These are phyloP conservation scores for Corythoichthys haematopterus DNA, from an alignment of 2,113 vertebrate species.

Conservation along the genomic window DNA sequence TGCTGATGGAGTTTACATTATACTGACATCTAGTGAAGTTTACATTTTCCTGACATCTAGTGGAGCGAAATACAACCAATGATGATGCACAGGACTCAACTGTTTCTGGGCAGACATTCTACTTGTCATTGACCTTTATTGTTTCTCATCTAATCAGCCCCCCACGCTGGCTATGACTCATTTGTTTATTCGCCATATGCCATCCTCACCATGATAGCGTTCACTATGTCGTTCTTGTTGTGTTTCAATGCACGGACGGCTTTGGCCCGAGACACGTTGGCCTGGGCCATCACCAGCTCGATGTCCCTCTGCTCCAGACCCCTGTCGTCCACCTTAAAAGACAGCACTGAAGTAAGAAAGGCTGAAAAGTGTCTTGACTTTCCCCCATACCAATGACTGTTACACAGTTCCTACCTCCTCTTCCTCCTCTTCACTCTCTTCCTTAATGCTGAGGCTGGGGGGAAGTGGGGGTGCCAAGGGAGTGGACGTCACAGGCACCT, in stretches of 20 bases:
- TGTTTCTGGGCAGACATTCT: conserved; percentile 33
- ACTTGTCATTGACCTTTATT: conserved; percentile 35
- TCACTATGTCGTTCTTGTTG: conserved; percentile 98
- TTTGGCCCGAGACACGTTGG: conserved; percentile 90
- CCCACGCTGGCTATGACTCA: conserved; percentile 45
- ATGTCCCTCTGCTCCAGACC: conserved; percentile 91
- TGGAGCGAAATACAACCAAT: conserved; percentile 8
- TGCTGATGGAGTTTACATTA: too few species aligned
- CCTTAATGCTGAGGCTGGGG: conserved; percentile 81
- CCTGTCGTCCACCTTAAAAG: conserved; percentile 80
- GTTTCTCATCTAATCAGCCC: conserved; percentile 1
- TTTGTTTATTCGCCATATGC: conserved; percentile 44
- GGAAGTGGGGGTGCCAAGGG: conserved; percentile 75
- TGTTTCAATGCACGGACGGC: conserved; percentile 87
- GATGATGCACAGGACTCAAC: conserved; percentile 11
- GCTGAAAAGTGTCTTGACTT: not conserved
- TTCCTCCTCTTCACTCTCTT: conserved; percentile 87
- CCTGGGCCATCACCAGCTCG: conserved; percentile 96
- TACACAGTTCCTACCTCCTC: conserved; percentile 60
- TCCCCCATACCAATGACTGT: not conserved
- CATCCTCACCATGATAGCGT: conserved; percentile 94
- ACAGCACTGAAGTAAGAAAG: conserved; percentile 4
- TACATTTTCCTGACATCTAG: conserved; percentile 41
- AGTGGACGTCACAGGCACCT: conserved; percentile 86
- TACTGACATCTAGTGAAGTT: not conserved